Base-by-base conservation (phyloP, 2,113 vertebrate genomes). In the Xenotilapia leptura region DNA sequence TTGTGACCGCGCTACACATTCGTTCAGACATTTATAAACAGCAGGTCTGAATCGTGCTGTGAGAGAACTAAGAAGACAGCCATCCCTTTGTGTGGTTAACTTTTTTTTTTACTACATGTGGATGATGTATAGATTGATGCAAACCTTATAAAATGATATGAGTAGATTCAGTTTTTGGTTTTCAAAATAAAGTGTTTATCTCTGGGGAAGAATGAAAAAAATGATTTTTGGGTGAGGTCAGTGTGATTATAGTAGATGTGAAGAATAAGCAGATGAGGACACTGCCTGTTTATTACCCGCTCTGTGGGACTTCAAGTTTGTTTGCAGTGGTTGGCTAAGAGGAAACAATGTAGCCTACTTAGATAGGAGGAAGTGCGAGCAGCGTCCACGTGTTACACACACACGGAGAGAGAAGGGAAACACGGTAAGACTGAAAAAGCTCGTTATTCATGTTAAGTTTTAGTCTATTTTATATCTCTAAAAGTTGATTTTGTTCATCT, bases 361-460 rank as follows among this genome's bases (percentile, higher is more conserved):
- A 93, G 88, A 94, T 92, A 91, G 89, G 89, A 73, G 84, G 89
- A 83, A 85, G 82, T 79, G 11, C 73, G 21, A 88, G 7, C 21
- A 90, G 65, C 83, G 12, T 82, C 88, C 90, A 92, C 58, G 53
- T 89, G 85, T 23, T 56, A 14, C 77, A 38, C 77, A 53, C 58
- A 51, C 65, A 56, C 33, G 2, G 28, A 53, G 36, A 36, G 14
- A 40, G 9, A 88, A 75, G 15, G 42, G 5, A 87, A 80, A 85
- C 79, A 86, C 38, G 88, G 93, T 93, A 93, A 92, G 91, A 86
- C 47, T 4, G 62, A 19, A 42, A 15, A 28, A 23, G 17, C 15
- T 88, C 2, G 1, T 9, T 83, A 13, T 60, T 68, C 7, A 13
- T 62, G 51, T 6, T 9, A 1, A 0, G 12, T 26, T 83, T 23